Evolutionary conservation across 2,113 vertebrate species (phyloP).

Genomic region (Dasyornis broadbenti): DNA sequence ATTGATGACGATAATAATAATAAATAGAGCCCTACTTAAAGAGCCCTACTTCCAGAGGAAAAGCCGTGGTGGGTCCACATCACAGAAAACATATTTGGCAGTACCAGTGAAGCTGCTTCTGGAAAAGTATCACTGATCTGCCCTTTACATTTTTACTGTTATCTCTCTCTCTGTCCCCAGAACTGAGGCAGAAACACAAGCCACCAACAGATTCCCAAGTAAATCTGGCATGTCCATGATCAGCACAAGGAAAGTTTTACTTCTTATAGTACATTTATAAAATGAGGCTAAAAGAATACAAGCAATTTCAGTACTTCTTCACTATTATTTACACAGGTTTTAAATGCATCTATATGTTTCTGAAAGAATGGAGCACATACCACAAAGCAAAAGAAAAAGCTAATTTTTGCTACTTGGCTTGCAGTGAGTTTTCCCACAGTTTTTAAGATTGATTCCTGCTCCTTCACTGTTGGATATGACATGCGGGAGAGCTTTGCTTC

Average conservation of each 20-base stretch:
- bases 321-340: neutral
- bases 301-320: neutral
- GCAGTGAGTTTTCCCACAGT: constrained; percentile 89
- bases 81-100: neutral
- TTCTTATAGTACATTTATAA: neutral
- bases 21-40: neutral
- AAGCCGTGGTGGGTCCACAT: neutral
- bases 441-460: constrained; percentile 86
- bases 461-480: constrained; percentile 87
- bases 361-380: constrained; percentile 68
- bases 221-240: neutral
- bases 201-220: neutral
- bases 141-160: neutral
- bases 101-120: neutral
- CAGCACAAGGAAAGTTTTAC: neutral
- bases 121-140: neutral
- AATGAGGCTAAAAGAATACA: neutral
- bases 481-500: constrained; percentile 97
- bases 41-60: neutral
- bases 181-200: neutral
- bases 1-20: neutral
- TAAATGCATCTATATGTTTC: neutral
- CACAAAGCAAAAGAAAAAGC: constrained; percentile 98
- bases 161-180: neutral
- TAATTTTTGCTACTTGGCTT: constrained; percentile 94